These are phyloP conservation scores for Sialia sialis DNA, from an alignment of 2,113 vertebrate genomes.

Conservation along the genomic window DNA sequence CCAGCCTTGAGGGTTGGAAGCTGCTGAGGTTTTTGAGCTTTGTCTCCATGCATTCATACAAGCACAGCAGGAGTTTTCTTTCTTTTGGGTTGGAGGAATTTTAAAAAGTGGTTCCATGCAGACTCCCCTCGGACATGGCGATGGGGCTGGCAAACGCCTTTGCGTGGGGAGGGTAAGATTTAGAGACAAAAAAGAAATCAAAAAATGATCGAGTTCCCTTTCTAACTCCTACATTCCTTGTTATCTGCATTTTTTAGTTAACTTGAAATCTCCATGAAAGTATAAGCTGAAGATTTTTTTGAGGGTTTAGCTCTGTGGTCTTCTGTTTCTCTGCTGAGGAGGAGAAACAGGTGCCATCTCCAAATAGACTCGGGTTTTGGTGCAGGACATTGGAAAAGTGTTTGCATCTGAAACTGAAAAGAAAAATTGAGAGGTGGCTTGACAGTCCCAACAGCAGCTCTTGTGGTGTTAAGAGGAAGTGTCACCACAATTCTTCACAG, in stretches of 20 bases:
- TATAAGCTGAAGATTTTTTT: background rate
- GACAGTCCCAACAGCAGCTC: constrained; percentile 6
- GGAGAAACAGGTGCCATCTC: constrained; percentile 23
- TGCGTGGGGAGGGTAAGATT: background rate
- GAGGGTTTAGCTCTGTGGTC: background rate
- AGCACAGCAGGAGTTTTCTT: constrained; percentile 59
- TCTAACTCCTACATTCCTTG: background rate
- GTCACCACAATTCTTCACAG: background rate
- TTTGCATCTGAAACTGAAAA: background rate
- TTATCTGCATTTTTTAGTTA: background rate
- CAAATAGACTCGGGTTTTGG: background rate
- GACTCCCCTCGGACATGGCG: background rate
- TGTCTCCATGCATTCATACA: constrained; percentile 59
- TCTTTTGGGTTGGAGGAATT: constrained; percentile 40
- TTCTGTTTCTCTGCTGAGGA: background rate
- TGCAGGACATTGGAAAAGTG: background rate
- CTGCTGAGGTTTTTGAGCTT: constrained; percentile 53
- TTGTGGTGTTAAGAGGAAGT: background rate
- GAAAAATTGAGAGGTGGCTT: background rate
- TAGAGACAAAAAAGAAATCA: background rate
- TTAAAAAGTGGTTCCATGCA: constrained; percentile 33
- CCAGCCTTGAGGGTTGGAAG: constrained; percentile 57
- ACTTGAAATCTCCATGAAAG: constrained; percentile 5
- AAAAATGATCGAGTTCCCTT: background rate
- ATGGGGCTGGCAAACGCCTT: background rate